Conservation (phyloP, 2,888 invertebrate genomes). For the Chrysodeixis includens region DNA sequence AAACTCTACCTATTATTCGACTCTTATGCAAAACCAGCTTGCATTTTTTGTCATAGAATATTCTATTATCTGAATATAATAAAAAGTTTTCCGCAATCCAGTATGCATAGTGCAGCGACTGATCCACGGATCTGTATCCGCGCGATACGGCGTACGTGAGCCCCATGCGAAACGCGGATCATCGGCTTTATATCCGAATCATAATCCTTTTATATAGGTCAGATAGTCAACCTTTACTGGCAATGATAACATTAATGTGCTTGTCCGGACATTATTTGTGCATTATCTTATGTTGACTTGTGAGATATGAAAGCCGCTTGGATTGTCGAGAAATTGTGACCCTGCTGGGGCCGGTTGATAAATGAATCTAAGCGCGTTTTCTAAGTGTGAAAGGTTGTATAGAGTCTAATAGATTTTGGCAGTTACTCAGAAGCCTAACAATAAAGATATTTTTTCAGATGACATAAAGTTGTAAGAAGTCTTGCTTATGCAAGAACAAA, state of each 20-base stretch:
- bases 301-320: not conserved
- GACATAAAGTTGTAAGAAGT: not conserved
- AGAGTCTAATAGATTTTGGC: slow-evolving; percentile 3
- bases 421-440: not conserved
- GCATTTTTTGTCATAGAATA: slow-evolving; percentile 28
- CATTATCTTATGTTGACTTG: slow-evolving; percentile 33
- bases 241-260: slow-evolving; percentile 45
- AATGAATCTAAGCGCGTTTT: not conserved
- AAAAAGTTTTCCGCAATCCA: slow-evolving; percentile 41
- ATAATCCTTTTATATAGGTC: slow-evolving; percentile 55
- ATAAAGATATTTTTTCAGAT: not conserved
- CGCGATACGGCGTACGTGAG: slow-evolving; percentile 50
- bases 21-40: slow-evolving; percentile 14
- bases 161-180: slow-evolving; percentile 44
- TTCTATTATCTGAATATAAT: slow-evolving; percentile 37
- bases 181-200: slow-evolving; percentile 44
- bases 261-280: slow-evolving; percentile 40
- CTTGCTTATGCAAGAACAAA: too few species aligned
- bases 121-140: slow-evolving; percentile 25
- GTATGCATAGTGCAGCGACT: slow-evolving; percentile 48
- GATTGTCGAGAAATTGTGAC: not conserved
- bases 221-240: slow-evolving; percentile 28
- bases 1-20: slow-evolving; percentile 12
- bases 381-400: not conserved
- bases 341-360: not conserved